A percentile compares a stretch with the other conserved stretches of the same genome.
These are phyloP conservation scores for Leucophenga maculata DNA, from an alignment of 2,888 invertebrate species.

Conservation along the genomic window DNA sequence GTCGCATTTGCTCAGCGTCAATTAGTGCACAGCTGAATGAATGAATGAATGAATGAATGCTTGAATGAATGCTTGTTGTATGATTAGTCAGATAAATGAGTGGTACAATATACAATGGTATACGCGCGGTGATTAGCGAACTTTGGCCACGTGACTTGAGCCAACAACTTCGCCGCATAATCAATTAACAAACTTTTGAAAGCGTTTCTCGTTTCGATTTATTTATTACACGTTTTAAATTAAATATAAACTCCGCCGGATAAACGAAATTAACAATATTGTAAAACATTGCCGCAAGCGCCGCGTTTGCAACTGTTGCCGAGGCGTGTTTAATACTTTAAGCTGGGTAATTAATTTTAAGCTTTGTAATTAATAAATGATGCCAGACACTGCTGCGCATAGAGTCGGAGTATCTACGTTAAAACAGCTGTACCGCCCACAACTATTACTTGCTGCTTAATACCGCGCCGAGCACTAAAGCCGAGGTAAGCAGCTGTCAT, in stretches of 20 bases:
- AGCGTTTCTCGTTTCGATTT: too few relatives aligned
- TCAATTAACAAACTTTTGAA: too few relatives aligned
- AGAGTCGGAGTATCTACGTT: neutral
- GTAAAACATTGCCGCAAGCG: slow-evolving; percentile 37
- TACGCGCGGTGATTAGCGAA: neutral
- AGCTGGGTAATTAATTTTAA: slow-evolving; percentile 62
- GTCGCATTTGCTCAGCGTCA: neutral
- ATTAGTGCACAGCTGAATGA: slow-evolving; percentile 16
- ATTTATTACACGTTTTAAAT: too few relatives aligned
- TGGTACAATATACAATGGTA: too few relatives aligned
- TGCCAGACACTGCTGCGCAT: slow-evolving; percentile 37
- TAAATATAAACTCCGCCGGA: too few relatives aligned
- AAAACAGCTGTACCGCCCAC: too few relatives aligned
- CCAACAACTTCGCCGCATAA: too few relatives aligned
- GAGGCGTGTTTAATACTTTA: slow-evolving; percentile 57
- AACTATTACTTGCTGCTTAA: too few relatives aligned
- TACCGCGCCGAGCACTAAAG: slow-evolving; percentile 24
- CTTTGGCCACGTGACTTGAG: slow-evolving; percentile 28
- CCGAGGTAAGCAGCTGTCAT: slow-evolving; percentile 57
- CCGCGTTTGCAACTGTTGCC: slow-evolving; percentile 30
- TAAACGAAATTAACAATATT: slow-evolving; percentile 35
- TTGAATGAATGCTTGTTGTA: too few relatives aligned
- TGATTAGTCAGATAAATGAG: too few relatives aligned
- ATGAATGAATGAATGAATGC: slow-evolving; percentile 15
- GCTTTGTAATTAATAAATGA: slow-evolving; percentile 63